Conservation (phyloP, 2,888 invertebrate species). For the Agonopterix alstromeriana region DNA sequence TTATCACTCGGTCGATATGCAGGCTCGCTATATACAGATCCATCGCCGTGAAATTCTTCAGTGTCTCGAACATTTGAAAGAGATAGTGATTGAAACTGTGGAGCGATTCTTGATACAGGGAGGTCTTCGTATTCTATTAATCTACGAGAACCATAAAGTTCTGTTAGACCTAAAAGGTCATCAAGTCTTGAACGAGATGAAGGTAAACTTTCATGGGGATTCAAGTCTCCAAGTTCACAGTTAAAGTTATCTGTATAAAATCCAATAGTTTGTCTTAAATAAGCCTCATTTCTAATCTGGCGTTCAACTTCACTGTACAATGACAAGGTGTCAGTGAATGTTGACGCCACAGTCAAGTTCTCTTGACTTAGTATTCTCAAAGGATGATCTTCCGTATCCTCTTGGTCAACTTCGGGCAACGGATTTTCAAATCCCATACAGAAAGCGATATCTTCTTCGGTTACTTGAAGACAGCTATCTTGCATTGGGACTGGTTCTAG, state of each 20-base stretch:
- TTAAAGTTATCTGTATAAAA: slow-evolving; percentile 73
- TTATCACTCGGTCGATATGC: slow-evolving; percentile 85
- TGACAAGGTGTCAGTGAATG: slow-evolving; percentile 87
- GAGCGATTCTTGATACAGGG: slow-evolving; percentile 72
- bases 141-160: slow-evolving; percentile 87
- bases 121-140: slow-evolving; percentile 82
- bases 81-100: slow-evolving; percentile 83
- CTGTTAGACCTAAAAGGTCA: slow-evolving; percentile 87
- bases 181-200: slow-evolving; percentile 81
- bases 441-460: slow-evolving; percentile 93
- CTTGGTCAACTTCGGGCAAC: slow-evolving; percentile 83
- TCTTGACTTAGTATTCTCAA: slow-evolving; percentile 92
- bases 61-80: slow-evolving; percentile 83
- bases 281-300: slow-evolving; percentile 79
- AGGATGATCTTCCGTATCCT: slow-evolving; percentile 86
- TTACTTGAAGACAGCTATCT: slow-evolving; percentile 92
- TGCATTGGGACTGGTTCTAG: slow-evolving; percentile 90
- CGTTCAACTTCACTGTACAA: slow-evolving; percentile 81
- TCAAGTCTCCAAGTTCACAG: slow-evolving; percentile 45
- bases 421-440: slow-evolving; percentile 88
- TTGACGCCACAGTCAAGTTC: slow-evolving; percentile 92
- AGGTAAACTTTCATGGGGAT: slow-evolving; percentile 68
- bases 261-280: slow-evolving; percentile 74
- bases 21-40: slow-evolving; percentile 92
- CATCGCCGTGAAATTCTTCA: slow-evolving; percentile 81